phyloP scores from a whole-genome alignment of 2,888 invertebrate genomes.

The Ischnus inquisitorius region DNA sequence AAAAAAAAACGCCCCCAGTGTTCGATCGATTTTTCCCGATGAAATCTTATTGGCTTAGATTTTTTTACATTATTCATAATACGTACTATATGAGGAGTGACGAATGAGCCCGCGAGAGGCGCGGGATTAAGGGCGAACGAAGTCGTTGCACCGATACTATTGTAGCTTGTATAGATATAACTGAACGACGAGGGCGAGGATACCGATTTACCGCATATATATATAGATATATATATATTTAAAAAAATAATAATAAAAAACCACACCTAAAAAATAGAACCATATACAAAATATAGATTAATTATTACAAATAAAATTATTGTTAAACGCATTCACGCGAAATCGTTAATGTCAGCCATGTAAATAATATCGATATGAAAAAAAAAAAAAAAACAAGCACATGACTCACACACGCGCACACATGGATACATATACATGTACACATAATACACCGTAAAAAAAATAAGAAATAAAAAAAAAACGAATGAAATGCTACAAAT shows the following conservation, averaged over 20 bases:
- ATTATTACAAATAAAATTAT: constrained; percentile 67
- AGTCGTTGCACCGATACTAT: constrained; percentile 56
- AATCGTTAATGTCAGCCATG: constrained; percentile 69
- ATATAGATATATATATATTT: constrained; percentile 54
- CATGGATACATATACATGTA: constrained; percentile 24
- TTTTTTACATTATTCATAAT: constrained; percentile 65
- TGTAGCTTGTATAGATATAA: constrained; percentile 43
- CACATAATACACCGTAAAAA: constrained; percentile 8
- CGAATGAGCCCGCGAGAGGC: constrained; percentile 27
- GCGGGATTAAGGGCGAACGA: constrained; percentile 47
- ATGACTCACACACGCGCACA: constrained; percentile 3
- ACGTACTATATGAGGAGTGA: constrained; percentile 52
- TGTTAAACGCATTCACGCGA: constrained; percentile 68
- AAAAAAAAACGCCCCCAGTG: constrained; percentile 54
- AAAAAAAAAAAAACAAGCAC: neutral
- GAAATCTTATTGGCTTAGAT: constrained; percentile 57
- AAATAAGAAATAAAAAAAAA: constrained; percentile 36
- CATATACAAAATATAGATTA: constrained; percentile 63
- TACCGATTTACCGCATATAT: constrained; percentile 65
- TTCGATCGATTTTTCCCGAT: constrained; percentile 56
- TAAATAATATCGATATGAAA: constrained; percentile 64
- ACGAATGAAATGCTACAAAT: constrained; percentile 46
- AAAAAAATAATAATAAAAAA: constrained; percentile 46
- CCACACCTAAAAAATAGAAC: constrained; percentile 55
- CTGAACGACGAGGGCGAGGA: constrained; percentile 55